Evolutionary conservation across 2,888 invertebrate genomes (phyloP).

Genomic region (Eilema sororculum): DNA sequence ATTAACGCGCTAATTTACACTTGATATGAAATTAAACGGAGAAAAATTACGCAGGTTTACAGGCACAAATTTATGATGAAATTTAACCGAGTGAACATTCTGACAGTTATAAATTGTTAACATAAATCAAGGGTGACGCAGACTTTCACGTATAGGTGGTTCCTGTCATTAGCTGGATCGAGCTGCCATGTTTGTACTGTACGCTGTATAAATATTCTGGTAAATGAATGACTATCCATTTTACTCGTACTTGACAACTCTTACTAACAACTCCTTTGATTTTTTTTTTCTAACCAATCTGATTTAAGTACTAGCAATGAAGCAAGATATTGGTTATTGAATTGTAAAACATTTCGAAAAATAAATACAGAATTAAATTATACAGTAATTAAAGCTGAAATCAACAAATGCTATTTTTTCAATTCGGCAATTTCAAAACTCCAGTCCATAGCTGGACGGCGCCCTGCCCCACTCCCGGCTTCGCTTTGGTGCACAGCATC

Average conservation of each 20-base stretch:
- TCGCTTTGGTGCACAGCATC: too few relatives aligned
- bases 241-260: background rate
- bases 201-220: slow-evolving; percentile 21
- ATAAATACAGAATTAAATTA: too few relatives aligned
- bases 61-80: slow-evolving; percentile 30
- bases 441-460: too few relatives aligned
- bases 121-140: slow-evolving; percentile 52
- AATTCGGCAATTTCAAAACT: too few relatives aligned
- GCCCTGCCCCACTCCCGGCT: too few relatives aligned
- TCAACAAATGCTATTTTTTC: too few relatives aligned
- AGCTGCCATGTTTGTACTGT: slow-evolving; percentile 49
- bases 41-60: slow-evolving; percentile 14
- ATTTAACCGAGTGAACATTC: slow-evolving; percentile 34
- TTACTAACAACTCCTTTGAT: too few relatives aligned
- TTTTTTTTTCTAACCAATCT: too few relatives aligned
- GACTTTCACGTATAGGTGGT: slow-evolving; percentile 36
- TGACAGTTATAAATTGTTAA: slow-evolving; percentile 47
- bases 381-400: too few relatives aligned
- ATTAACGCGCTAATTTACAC: slow-evolving; percentile 16
- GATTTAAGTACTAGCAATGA: too few relatives aligned
- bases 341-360: too few relatives aligned
- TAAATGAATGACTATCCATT: background rate
- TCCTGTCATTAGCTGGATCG: slow-evolving; percentile 53
- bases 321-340: too few relatives aligned
- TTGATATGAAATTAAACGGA: slow-evolving; percentile 15